These are phyloP conservation scores for Amblyteles armatorius DNA, from an alignment of 2,888 invertebrate genomes.

Conservation along the genomic window DNA sequence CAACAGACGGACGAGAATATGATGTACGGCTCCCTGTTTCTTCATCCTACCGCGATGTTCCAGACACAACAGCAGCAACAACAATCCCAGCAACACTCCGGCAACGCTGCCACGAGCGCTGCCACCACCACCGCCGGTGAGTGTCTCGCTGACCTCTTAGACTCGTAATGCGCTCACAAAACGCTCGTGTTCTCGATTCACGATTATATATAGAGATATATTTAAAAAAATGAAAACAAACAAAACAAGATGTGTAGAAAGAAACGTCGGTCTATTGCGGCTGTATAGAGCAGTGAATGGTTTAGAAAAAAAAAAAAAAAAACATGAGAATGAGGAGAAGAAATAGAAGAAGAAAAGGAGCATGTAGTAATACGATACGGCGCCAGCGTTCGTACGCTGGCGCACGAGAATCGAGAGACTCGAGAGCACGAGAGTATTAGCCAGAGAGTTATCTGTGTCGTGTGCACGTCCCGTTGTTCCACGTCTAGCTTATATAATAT, in stretches of 20 bases:
- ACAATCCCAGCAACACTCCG: conserved; percentile 84
- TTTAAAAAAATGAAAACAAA: conserved; percentile 2
- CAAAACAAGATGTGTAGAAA: conserved; percentile 8
- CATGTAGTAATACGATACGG: conserved; percentile 42
- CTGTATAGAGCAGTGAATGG: conserved; percentile 60
- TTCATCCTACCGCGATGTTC: conserved; percentile 86
- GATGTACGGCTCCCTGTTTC: conserved; percentile 84
- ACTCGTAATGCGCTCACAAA: conserved; percentile 77
- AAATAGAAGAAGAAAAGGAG: conserved; percentile 9
- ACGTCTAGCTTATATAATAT: conserved; percentile 62
- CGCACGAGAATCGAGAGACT: conserved; percentile 55
- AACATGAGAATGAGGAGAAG: neutral
- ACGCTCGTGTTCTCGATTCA: conserved; percentile 66
- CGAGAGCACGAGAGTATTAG: conserved; percentile 65
- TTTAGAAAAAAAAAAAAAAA: conserved; percentile 12
- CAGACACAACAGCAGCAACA: conserved; percentile 84
- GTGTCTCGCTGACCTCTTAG: conserved; percentile 84
- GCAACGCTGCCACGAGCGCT: conserved; percentile 80
- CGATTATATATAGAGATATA: conserved; percentile 9
- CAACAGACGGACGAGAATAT: conserved; percentile 84
- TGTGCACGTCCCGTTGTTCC: conserved; percentile 68
- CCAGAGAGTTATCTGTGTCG: conserved; percentile 61
- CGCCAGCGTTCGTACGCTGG: conserved; percentile 34
- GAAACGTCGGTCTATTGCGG: conserved; percentile 54
- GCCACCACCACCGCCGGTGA: conserved; percentile 85